Base-by-base conservation (phyloP, 2,113 vertebrate genomes). In the Carlito syrichta region DNA sequence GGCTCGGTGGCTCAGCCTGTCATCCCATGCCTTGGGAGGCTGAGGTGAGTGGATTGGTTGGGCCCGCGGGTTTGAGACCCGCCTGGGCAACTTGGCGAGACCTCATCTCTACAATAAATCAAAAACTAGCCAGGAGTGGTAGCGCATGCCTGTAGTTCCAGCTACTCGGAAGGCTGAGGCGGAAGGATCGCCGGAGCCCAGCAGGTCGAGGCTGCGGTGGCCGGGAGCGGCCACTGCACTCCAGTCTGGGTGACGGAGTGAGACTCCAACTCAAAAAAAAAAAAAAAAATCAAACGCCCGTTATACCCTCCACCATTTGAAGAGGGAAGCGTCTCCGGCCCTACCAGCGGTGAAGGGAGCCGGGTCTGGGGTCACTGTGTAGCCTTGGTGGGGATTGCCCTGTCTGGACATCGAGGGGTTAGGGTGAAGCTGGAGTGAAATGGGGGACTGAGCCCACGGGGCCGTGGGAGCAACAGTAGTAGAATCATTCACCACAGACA, bases 341-440 rank as follows among this genome's bases (percentile, higher is more conserved):
- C 5, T 2, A 11, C 14, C 35, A 71, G 52, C 48, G 8, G 38
- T 3, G 11, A 89, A 30, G 56, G 82, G 60, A 83, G 19, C 54
- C 7, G n/a, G 2, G 52, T 23, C 81, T 23, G 25, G 22, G 1
- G 1, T 77, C 73, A 9, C 58, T 0, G 1, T 5, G 11, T 12
- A 48, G 50, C 19, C 48, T 52, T 1, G 10, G 76, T 9, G 19
- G 76, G 10, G 32, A 52, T 14, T 20, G 30, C 48, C 19, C 1
- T 13, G 48, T 38, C 35, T n/a, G n/a, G n/a, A n/a, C n/a, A n/a
- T n/a, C 6, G 32, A 35, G 62, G 35, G 17, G 62, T 35, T 14
- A 66, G 56, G 8, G 8, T 58, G 56, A 58, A 8, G 76, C 0
- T 12, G 56, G 14, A 0, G 8, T 40, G 43, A 66, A 45, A 54